These are phyloP conservation scores for Cyprinodon diabolis DNA, from an alignment of 2,797 vertebrate genomes.

Conservation along the genomic window DNA sequence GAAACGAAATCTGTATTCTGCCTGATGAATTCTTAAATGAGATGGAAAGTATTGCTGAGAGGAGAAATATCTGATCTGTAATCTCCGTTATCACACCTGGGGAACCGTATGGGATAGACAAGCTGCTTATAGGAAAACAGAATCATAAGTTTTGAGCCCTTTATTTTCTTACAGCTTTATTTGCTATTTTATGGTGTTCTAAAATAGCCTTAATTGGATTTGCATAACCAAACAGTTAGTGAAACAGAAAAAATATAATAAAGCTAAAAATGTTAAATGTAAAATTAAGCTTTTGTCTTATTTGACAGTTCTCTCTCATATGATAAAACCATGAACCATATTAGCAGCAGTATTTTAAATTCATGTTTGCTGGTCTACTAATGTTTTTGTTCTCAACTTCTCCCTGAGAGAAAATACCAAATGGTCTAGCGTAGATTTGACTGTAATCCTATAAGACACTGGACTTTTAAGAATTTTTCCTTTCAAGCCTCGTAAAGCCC, in stretches of 20 bases:
- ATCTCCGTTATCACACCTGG: not conserved
- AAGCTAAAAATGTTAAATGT: not conserved
- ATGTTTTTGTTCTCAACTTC: not conserved
- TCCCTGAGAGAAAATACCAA: constrained; percentile 30
- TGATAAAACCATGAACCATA: not conserved
- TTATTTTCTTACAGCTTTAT: not conserved
- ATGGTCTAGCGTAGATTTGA: constrained; percentile 37
- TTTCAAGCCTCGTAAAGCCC: constrained; percentile 25
- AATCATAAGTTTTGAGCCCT: no score
- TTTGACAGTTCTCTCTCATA: not conserved
- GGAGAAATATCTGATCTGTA: not conserved
- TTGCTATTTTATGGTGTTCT: not conserved
- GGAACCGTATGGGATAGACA: not conserved
- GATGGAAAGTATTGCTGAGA: not conserved
- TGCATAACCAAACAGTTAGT: not conserved
- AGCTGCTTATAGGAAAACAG: not conserved
- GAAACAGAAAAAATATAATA: not conserved
- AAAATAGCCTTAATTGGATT: not conserved
- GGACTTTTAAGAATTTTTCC: constrained; percentile 13
- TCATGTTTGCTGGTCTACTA: not conserved
- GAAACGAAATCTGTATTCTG: no score
- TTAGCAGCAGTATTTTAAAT: not conserved
- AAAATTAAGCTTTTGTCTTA: not conserved
- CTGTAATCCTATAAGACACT: constrained; percentile 40
- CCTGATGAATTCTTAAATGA: not conserved